Evolutionary conservation across 2,888 invertebrate genomes (phyloP).

Genomic region (Hylaea fasciaria): DNA sequence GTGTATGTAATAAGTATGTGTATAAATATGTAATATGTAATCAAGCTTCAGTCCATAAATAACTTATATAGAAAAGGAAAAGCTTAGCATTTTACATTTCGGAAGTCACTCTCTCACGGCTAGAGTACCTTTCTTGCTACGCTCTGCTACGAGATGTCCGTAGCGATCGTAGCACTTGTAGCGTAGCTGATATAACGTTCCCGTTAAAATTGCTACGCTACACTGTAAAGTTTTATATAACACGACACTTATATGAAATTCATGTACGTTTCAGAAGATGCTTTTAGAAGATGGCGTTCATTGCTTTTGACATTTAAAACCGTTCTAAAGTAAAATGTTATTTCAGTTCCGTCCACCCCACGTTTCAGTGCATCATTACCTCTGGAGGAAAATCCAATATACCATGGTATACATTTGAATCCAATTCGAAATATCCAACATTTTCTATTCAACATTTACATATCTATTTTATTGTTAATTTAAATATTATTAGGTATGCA

Average conservation of each 20-base stretch:
- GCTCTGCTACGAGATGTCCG: constrained; percentile 15
- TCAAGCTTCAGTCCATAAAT: too few relatives aligned
- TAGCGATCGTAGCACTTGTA: constrained; percentile 25
- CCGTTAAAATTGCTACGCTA: constrained; percentile 20
- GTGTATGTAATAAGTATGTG: too few relatives aligned
- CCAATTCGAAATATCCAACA: not conserved
- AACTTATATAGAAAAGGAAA: too few relatives aligned
- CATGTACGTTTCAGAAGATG: not conserved
- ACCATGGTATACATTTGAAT: not conserved
- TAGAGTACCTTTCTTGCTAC: constrained; percentile 32
- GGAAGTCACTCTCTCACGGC: constrained; percentile 42
- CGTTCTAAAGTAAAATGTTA: not conserved
- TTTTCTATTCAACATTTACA: constrained; percentile 11
- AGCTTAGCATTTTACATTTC: constrained; percentile 20
- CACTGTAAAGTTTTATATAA: constrained; percentile 25
- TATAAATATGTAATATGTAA: too few relatives aligned
- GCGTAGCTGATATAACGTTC: constrained; percentile 17
- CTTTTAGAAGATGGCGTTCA: not conserved
- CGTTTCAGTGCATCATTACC: not conserved
- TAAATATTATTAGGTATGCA: too few relatives aligned
- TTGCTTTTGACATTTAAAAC: not conserved
- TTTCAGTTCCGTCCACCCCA: not conserved
- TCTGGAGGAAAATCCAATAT: too few relatives aligned
- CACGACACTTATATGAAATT: constrained; percentile 24
- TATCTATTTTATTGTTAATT: not conserved